Conservation (phyloP, 2,888 invertebrate genomes). For the Sturmia bella region DNA sequence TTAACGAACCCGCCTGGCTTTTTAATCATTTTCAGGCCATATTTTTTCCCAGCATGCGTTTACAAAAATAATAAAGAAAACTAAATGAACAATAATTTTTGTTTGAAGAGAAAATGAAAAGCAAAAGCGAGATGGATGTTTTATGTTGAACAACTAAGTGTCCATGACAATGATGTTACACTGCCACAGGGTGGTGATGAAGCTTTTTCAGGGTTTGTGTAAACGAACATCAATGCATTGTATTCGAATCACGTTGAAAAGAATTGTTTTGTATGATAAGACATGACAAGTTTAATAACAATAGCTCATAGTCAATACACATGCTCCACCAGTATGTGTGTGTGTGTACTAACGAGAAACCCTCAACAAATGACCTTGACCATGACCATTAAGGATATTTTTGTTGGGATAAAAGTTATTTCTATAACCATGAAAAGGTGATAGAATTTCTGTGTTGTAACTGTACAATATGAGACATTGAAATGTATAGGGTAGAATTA, state of each 20-base stretch:
- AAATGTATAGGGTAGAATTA: too few relatives aligned
- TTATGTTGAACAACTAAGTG: constrained; percentile 28
- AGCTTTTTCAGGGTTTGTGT: not conserved
- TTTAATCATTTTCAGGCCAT: too few relatives aligned
- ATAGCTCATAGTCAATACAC: not conserved
- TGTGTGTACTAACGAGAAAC: not conserved
- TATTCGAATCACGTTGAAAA: not conserved
- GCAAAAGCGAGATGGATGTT: constrained; percentile 17
- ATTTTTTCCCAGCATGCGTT: too few relatives aligned
- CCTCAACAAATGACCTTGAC: constrained; percentile 6
- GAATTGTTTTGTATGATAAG: constrained; percentile 25
- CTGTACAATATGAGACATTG: too few relatives aligned
- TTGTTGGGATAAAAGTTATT: too few relatives aligned
- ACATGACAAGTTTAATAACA: constrained; percentile 29
- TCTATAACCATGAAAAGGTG: not conserved
- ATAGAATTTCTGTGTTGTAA: constrained; percentile 16
- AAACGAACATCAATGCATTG: not conserved
- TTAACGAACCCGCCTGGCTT: too few relatives aligned
- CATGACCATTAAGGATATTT: constrained; percentile 33
- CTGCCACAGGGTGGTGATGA: not conserved
- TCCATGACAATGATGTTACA: constrained; percentile 60
- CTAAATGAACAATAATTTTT: constrained; percentile 4
- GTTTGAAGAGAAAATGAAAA: constrained; percentile 4
- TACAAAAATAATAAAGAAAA: not conserved
- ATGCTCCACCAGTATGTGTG: not conserved